Base-by-base conservation (phyloP, 2,888 invertebrate genomes). In the Eupithecia tripunctaria region DNA sequence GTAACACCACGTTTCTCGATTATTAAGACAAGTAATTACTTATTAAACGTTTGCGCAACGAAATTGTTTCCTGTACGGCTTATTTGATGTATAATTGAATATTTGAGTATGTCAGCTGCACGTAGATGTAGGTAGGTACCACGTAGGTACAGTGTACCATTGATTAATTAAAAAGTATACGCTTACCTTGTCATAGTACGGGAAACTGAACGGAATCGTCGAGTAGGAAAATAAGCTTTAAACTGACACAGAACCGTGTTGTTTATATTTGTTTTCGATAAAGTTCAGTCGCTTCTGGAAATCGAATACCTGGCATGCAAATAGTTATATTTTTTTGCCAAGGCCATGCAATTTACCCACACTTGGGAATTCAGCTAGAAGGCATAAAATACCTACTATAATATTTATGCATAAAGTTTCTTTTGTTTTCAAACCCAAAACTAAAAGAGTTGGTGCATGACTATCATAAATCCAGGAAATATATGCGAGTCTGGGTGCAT, bases 391-490 rank as follows among this genome's bases (percentile, higher is more conserved):
- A 51, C 51, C 51, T 56, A 68, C 66, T 41, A 71, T 59, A 69
- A 71, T 71, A 74, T 71, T 74, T 69, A 71, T 74, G 67, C 41
- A 2, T 4, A 71, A 74, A 74, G 71, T 74, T 71, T 65, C 71
- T 69, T 68, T 74, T 74, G 69, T 74, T 74, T 74, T 74, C 32
- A 56, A 43, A 59, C 71, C 69, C 41, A 68, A 36, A 32, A 68
- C 60, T 71, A 70, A 75, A 75, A 75, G 71, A 75, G 72, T 74
- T 70, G 43, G 74, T 74, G 75, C 72, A 70, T 65, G 65, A 81
- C 77, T 68, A 74, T 67, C 71, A 80, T 84, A 83, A 82, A 84
- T 85, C 79, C 77, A 60, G 78, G 66, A 78, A 82, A 82, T 81
- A 76, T 80, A 79, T 75, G 82, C 78, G 71, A 77, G 80, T 77